Base-by-base conservation (phyloP, 37 sponge, comb jelly and placozoan genomes). In the Bolinopsis microptera region DNA sequence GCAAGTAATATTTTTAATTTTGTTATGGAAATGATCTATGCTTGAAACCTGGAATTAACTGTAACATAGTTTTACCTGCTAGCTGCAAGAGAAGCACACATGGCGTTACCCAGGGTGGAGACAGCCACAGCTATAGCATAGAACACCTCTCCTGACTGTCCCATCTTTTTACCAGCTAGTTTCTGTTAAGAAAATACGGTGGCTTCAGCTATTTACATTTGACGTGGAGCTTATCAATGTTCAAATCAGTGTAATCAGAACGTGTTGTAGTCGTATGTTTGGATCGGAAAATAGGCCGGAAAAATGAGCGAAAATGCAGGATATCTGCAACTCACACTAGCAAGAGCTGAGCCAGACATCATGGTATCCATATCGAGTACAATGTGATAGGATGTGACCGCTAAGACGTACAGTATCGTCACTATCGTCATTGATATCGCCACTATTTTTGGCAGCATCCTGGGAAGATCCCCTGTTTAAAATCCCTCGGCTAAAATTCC, bases 321-420 rank as follows among this genome's bases (percentile, higher is more conserved):
- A n/a, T n/a, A n/a, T n/a, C n/a, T n/a, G 75, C 75, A 24, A 72
- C 75, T 72, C 18, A 72, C 75, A 72, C 75, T 72, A n/a, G 75
- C 75, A n/a, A 72, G 75, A 24, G 75, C 75, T 23, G 75, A 72
- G 5, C 31, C 75, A 21, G 75, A 72, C 31, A 23, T 72, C 75
- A 72, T 72, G 2, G 75, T 72, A 5, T 72, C 75, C 26, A 72
- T 72, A n/a, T 72, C 75, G 3, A 72, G 75, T 8, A 72, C 75
- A 21, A 72, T 28, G 75, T 72, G 75, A 28, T 72, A 72, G 18
- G 75, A n/a, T 3, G 75, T 72, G 31, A 72, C 75, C 2, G 75
- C 75, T 21, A 28, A 72, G 22, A 72, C 75, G 26, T 72, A 72
- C 75, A 72, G 26, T 8, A 72, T 28, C 31, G 26, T 72, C 5